Evolutionary conservation across 2,797 vertebrate genomes (phyloP).

Genomic region (Megalops cyprinoides): DNA sequence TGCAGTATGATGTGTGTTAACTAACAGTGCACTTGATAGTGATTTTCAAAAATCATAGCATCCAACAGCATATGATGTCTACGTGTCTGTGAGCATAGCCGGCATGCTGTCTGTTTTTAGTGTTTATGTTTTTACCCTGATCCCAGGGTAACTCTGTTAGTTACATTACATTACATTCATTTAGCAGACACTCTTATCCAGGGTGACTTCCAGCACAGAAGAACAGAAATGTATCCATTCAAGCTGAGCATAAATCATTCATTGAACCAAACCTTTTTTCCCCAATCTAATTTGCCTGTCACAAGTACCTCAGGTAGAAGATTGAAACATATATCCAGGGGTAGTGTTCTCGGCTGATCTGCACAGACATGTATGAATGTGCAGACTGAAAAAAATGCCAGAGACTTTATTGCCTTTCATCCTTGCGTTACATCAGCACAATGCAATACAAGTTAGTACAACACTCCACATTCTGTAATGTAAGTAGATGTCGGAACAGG

Average conservation of each 20-base stretch:
- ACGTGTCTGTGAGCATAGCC: no score
- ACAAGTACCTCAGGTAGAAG: not conserved
- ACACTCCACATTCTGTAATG: not conserved
- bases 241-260: no score
- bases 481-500: not conserved
- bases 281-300: not conserved
- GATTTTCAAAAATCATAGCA: no score
- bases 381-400: not conserved
- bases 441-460: constrained; percentile 6
- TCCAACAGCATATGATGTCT: no score
- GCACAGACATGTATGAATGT: not conserved
- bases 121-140: no score
- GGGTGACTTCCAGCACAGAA: no score
- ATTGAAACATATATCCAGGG: not conserved
- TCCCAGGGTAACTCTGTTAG: no score
- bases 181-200: no score
- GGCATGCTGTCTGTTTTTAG: no score
- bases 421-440: not conserved
- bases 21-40: not conserved
- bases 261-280: not conserved
- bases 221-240: no score
- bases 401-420: not conserved
- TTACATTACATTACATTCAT: no score
- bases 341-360: not conserved
- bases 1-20: not conserved